Percentiles rank a stretch among this genome's conserved stretches.
phyloP scores from a whole-genome alignment of 2,797 vertebrate species.

The Naso thynnoides region DNA sequence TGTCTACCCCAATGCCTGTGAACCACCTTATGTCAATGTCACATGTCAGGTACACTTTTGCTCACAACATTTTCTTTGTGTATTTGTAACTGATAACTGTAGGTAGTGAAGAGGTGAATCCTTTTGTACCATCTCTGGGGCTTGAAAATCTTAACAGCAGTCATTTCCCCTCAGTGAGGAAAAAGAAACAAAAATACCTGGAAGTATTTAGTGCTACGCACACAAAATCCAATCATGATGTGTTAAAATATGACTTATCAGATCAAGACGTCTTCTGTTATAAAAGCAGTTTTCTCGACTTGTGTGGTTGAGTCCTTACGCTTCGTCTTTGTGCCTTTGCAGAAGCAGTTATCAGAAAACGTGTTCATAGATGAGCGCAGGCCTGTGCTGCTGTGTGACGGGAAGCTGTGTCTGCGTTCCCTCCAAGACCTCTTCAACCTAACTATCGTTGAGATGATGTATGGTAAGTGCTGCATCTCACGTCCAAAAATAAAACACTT shows the following conservation, averaged over 20 bases:
- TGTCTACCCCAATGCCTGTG: conserved; percentile 85
- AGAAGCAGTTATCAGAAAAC: conserved; percentile 90
- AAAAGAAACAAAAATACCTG: conserved; percentile 17
- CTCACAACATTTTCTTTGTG: background rate
- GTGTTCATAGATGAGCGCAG: conserved; percentile 88
- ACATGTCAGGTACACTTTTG: conserved; percentile 90
- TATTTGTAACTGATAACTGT: background rate
- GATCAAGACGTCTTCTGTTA: conserved; percentile 2
- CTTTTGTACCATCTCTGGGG: conserved; percentile 3
- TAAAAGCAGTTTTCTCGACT: fast-evolving
- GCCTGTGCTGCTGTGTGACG: conserved; percentile 90
- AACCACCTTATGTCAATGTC: conserved; percentile 90
- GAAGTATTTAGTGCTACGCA: background rate
- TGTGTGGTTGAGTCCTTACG: background rate
- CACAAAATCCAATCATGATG: background rate
- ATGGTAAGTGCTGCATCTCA: conserved; percentile 83
- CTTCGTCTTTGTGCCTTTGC: conserved; percentile 41
- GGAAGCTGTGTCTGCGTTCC: conserved; percentile 87
- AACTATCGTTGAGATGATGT: conserved; percentile 92
- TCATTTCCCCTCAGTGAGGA: conserved; percentile 8
- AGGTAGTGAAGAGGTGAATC: background rate
- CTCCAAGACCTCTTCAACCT: conserved; percentile 91
- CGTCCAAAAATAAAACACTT: too few relatives aligned
- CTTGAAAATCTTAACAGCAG: conserved; percentile 22
- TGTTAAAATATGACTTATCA: background rate